A percentile compares a stretch with the other conserved stretches of the same genome.
These are phyloP conservation scores for Aphelocoma californica DNA, from an alignment of 2,797 vertebrate genomes.

Conservation along the genomic window DNA sequence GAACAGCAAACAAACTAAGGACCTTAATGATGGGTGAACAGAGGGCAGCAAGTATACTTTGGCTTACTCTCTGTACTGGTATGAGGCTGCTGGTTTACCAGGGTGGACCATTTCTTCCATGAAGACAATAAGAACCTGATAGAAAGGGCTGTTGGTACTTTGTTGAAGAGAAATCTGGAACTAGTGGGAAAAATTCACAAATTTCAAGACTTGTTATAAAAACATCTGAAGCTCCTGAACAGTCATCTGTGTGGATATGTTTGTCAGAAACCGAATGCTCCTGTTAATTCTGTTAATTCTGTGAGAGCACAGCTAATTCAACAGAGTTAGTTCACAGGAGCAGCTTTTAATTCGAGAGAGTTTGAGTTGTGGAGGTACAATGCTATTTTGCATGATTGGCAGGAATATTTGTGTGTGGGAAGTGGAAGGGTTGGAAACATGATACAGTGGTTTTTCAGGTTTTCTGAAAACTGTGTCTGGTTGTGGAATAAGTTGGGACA, in stretches of 20 bases:
- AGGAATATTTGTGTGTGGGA: neutral
- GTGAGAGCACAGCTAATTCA: neutral
- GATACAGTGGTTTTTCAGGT: neutral
- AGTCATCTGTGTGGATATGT: neutral
- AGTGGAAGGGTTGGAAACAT: neutral
- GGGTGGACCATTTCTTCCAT: rapidly evolving
- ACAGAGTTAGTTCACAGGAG: neutral
- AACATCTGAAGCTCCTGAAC: neutral
- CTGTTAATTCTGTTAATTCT: neutral
- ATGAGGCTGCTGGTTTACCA: neutral
- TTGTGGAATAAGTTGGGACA: neutral
- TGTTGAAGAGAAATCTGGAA: neutral
- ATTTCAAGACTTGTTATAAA: neutral
- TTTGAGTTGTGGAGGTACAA: neutral
- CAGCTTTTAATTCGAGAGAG: neutral
- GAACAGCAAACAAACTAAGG: neutral
- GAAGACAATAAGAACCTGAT: neutral
- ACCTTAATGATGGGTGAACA: neutral
- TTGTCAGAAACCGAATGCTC: neutral
- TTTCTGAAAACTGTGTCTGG: neutral
- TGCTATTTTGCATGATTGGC: neutral
- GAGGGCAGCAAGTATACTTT: neutral
- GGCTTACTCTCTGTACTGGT: neutral
- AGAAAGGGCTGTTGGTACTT: neutral
- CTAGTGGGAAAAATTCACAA: neutral